phyloP scores from a whole-genome alignment of 1,140 invertebrate species.

The Metaphire vulgaris region DNA sequence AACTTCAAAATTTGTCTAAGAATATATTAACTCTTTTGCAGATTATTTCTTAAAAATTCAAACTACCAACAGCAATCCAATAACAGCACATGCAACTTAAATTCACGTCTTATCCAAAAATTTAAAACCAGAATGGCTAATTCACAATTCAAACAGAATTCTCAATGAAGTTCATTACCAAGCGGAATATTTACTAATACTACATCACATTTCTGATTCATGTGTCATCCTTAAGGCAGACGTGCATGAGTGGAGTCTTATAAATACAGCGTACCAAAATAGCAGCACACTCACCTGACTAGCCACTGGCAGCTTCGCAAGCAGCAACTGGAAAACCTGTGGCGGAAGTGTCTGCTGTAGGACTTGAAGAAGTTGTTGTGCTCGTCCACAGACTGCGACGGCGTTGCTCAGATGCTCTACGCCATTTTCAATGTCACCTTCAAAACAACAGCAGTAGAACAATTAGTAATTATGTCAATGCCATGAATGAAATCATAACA shows the following conservation, averaged over 20 bases:
- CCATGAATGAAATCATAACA: background rate
- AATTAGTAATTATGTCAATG: background rate
- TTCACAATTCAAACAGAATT: too few relatives aligned
- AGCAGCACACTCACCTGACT: conserved; percentile 46
- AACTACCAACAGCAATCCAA: too few relatives aligned
- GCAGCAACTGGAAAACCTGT: conserved; percentile 77
- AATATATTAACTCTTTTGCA: too few relatives aligned
- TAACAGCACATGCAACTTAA: too few relatives aligned
- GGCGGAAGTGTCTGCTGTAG: conserved; percentile 89
- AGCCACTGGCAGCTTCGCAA: conserved; percentile 69
- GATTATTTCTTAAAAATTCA: too few relatives aligned
- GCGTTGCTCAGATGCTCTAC: conserved; percentile 91
- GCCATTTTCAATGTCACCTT: conserved; percentile 74
- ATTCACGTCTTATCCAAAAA: background rate
- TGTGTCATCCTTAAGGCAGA: too few relatives aligned
- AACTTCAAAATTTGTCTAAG: too few relatives aligned
- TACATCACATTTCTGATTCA: too few relatives aligned
- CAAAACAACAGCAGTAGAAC: conserved; percentile 15
- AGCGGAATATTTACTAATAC: too few relatives aligned
- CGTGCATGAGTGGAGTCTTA: too few relatives aligned
- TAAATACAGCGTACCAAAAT: background rate
- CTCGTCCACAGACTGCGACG: conserved; percentile 90
- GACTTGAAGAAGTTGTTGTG: conserved; percentile 82
- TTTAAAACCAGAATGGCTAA: background rate
- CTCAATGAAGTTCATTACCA: too few relatives aligned